Evolutionary conservation across 92 coral and sea anemone genomes (phyloP), one percentile per base, ranked within the genome.

Genomic region (Phenganax marumi): DNA sequence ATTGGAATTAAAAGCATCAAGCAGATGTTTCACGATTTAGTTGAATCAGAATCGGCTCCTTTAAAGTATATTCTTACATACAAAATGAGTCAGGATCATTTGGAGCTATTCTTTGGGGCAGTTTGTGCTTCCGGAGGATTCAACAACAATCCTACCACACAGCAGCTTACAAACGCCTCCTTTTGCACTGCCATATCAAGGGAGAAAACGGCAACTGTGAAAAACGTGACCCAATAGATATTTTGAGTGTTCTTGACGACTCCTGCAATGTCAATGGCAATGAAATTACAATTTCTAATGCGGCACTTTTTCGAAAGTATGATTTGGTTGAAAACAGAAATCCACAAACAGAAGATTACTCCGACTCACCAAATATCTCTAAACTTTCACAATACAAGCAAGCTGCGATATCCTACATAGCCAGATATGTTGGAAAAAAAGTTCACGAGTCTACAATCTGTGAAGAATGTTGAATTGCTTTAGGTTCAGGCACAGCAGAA

Each of bases 31-130:
- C 23, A 17, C 3, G 72, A 65, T 65, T 65, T 65, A 33, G 72
- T 65, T 19, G 72, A 65, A 23, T 12, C 18, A 23, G 21, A 16
- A 65, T 12, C 18, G 0, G 72, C 72, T 0, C 72, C 3, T 12
- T 46, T 69, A 33, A 3, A 69, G 47, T 69, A 69, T 33, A 17
- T 69, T 11, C 47, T 21, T n/a, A 69, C 75, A 10, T 69, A 69
- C 75, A 69, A 69, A 19, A 50, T 49, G 43, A 75, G 80, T 43
- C 65, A 75, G 21, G 80, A 54, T 55, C 80, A 75, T 55, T 24
- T 75, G n/a, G 80, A 18, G 23, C 6, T 75, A 16, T 75, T 75
- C 43, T 75, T 75, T 18, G 48, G 66, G 53, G 80, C 65, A 23
- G 25, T 54, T 21, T 9, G 80, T 25, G 56, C 80, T 62, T 62